These are phyloP conservation scores for Seriola rivoliana DNA, from an alignment of 2,113 vertebrate species.

Conservation along the genomic window DNA sequence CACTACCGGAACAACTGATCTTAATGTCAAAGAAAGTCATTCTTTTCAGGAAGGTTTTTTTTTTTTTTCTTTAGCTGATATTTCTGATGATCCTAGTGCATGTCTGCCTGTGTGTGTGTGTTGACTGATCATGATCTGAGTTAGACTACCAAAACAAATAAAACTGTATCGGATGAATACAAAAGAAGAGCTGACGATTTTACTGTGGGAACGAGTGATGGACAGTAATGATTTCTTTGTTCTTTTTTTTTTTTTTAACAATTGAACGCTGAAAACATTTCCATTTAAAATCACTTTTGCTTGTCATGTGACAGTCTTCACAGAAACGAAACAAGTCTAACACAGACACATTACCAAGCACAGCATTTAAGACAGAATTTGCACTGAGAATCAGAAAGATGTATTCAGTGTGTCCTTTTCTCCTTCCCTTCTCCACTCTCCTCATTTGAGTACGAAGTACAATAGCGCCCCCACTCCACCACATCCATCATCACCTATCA, in stretches of 20 bases:
- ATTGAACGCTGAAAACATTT: background rate
- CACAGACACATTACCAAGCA: conserved; percentile 5
- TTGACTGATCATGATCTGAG: background rate
- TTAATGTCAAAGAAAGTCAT: background rate
- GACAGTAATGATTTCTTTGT: background rate
- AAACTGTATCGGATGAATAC: background rate
- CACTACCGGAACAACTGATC: background rate
- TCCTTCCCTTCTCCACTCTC: background rate
- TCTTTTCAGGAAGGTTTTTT: background rate
- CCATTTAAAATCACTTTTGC: background rate
- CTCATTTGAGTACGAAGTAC: conserved; percentile 34
- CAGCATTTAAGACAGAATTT: conserved; percentile 33
- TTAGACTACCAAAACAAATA: background rate
- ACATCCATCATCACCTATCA: conserved; percentile 18
- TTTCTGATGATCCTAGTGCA: background rate
- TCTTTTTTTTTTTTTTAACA: background rate
- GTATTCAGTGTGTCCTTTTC: background rate
- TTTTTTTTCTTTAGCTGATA: background rate
- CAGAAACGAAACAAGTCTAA: background rate
- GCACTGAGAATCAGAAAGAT: conserved; percentile 24
- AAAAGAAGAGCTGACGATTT: background rate
- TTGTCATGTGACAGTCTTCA: background rate
- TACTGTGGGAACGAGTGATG: background rate
- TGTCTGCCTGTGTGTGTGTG: background rate
- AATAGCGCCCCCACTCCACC: conserved; percentile 64